Evolutionary conservation across 2,113 vertebrate genomes (phyloP).

Genomic region (Phoxinus phoxinus): DNA sequence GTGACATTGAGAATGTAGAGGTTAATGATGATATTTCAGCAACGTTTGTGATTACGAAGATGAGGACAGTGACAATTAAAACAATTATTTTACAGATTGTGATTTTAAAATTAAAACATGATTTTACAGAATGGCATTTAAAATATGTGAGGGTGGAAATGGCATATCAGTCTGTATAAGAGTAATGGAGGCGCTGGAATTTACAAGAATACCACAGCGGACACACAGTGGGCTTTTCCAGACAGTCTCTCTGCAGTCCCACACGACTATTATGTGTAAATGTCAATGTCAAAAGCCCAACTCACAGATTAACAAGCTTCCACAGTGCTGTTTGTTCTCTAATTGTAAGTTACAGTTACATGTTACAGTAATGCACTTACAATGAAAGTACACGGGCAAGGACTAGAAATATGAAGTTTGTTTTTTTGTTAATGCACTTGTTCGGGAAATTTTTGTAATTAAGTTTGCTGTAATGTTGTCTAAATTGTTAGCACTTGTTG

Average conservation of each 20-base stretch:
- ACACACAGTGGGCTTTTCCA: slow-evolving; percentile 31
- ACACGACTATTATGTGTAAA: slow-evolving; percentile 16
- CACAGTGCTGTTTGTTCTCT: neutral
- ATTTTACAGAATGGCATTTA: neutral
- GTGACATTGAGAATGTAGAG: neutral
- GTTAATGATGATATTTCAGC: neutral
- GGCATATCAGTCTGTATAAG: neutral
- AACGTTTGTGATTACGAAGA: neutral
- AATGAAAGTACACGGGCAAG: neutral
- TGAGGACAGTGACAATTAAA: neutral
- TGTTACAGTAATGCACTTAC: neutral
- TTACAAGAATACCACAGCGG: slow-evolving; percentile 31
- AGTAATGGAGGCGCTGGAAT: neutral
- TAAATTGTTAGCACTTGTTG: neutral
- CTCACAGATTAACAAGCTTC: neutral
- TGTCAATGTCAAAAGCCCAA: slow-evolving; percentile 2
- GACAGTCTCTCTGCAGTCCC: slow-evolving; percentile 7
- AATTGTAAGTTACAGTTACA: neutral
- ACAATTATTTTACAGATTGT: neutral
- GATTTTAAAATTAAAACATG: neutral
- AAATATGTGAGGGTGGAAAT: slow-evolving; percentile 12
- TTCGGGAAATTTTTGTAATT: neutral
- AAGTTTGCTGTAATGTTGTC: neutral
- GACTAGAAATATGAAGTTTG: neutral
- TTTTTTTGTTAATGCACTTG: neutral